Conservation (phyloP, 2,797 vertebrate species). For the Saxicola maurus region DNA sequence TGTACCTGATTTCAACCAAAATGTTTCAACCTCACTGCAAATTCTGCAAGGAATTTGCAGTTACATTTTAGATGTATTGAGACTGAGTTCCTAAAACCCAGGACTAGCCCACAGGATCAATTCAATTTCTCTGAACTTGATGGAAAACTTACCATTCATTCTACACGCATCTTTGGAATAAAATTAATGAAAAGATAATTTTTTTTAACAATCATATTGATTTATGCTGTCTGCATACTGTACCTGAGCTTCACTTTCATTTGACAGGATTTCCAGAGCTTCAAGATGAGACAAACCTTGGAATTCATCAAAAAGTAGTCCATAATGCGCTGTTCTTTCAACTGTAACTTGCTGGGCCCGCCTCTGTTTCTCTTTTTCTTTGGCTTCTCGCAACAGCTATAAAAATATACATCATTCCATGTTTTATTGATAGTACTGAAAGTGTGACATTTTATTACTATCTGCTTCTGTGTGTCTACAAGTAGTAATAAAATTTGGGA, state of each 20-base stretch:
- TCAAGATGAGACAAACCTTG: conserved; percentile 96
- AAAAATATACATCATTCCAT: conserved; percentile 14
- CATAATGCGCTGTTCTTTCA: conserved; percentile 89
- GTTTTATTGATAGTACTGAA: neutral
- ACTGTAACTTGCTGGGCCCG: conserved; percentile 82
- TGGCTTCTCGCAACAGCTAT: conserved; percentile 93
- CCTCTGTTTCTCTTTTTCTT: conserved; percentile 91
- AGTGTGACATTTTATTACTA: neutral
- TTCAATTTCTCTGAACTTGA: neutral
- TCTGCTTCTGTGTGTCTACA: neutral
- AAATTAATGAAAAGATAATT: neutral
- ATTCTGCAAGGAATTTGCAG: neutral
- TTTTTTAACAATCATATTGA: neutral
- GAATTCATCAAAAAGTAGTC: conserved; percentile 94
- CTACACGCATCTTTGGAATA: neutral
- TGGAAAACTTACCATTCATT: neutral
- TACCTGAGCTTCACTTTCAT: conserved; percentile 94
- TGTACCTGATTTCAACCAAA: neutral
- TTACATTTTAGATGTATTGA: neutral
- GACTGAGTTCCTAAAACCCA: neutral
- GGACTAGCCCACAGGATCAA: neutral
- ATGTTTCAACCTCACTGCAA: neutral
- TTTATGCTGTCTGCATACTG: neutral
- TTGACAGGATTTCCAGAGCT: conserved; percentile 96
- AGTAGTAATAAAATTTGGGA: neutral